Evolutionary conservation across 2,797 vertebrate genomes (phyloP).

Genomic region (Poliocrania exsul): DNA sequence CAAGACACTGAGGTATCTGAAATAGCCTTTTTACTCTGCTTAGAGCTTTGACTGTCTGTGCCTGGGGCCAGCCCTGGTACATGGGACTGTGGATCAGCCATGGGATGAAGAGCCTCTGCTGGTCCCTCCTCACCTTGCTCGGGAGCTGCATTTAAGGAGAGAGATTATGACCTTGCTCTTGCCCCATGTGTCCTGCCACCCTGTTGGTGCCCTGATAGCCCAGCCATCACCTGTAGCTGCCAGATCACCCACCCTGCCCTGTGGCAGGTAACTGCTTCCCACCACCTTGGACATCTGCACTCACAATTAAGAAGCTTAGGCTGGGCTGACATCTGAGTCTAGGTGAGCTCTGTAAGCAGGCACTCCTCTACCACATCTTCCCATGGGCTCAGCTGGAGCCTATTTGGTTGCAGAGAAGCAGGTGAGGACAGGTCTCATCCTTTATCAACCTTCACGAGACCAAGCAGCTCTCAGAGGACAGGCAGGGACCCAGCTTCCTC

Average conservation of each 20-base stretch:
- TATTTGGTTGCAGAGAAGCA: background rate
- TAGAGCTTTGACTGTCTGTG: background rate
- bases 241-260: fast-evolving
- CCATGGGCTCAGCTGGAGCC: fast-evolving
- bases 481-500: background rate
- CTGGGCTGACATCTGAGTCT: fast-evolving
- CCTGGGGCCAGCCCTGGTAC: background rate
- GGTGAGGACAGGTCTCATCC: background rate
- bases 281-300: background rate
- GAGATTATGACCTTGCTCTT: background rate
- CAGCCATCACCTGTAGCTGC: background rate
- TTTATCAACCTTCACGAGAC: background rate
- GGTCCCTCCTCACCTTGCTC: fast-evolving
- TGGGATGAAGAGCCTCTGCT: background rate
- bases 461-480: background rate
- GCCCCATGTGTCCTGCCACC: fast-evolving
- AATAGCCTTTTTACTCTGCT: background rate
- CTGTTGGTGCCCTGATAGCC: background rate
- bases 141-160: background rate
- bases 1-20: background rate
- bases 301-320: background rate
- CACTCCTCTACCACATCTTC: background rate
- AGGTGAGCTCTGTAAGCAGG: background rate
- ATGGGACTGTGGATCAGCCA: fast-evolving
- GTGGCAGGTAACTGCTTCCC: background rate